Base-by-base conservation (phyloP, 2,113 vertebrate genomes). In the Acanthisitta chloris region DNA sequence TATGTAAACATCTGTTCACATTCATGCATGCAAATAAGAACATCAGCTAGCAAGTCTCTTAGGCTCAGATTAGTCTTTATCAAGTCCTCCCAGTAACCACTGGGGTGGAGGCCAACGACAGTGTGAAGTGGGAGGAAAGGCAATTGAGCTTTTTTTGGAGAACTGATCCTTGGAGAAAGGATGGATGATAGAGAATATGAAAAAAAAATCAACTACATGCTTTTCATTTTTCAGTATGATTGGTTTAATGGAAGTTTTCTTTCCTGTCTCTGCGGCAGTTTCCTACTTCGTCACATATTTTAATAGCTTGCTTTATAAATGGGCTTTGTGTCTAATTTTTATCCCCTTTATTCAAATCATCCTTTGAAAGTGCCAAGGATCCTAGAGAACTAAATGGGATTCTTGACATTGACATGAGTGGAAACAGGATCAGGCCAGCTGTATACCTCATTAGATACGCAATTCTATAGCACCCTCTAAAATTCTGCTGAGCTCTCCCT, bases 401-500 rank as follows among this genome's bases (percentile, higher is more conserved):
- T 91, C 91, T 74, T 97, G 91, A 96, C 92, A 93, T 86, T 97
- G 95, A 95, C 14, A 10, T 62, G 87, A 95, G 62, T 14, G 31
- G 71, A 77, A 95, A 77, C 34, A 69, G 46, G 81, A 82, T 49
- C 79, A 59, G 73, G 80, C 74, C 3, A 9, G 70, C 62, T 73
- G n/a, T 46, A 94, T 0, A 70, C 85, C 66, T 95, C 91, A 93
- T 96, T 97, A 96, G 94, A 93, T 79, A 94, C 57, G 14, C 17
- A 17, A 86, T 96, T 98, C 95, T 93, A 84, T 5, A 90, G 81
- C 54, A 95, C 81, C 92, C 78, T 97, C 87, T 92, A 52, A 97
- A 97, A 98, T 97, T 98, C 93, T 97, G 97, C 97, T 98, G 98
- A 98, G 97, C 66, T 89, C 94, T 97, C 73, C 93, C 66, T 98